Evolutionary conservation across 2,113 vertebrate species (phyloP).

Genomic region (Sander lucioperca): DNA sequence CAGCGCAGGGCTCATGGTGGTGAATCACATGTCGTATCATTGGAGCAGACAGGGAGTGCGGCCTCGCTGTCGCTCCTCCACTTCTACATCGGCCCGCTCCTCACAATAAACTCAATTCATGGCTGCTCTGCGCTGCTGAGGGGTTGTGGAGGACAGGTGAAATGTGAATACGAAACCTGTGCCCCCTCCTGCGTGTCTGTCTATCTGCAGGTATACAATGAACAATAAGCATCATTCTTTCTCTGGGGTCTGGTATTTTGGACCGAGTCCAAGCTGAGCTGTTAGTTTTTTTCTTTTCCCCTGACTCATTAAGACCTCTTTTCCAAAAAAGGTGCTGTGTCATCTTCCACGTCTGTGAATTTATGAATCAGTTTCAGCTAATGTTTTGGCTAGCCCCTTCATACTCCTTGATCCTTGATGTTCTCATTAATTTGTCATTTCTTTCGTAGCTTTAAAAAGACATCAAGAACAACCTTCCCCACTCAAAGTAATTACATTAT

Average conservation of each 20-base stretch:
- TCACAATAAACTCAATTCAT: constrained; percentile 53
- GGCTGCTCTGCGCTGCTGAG: background rate
- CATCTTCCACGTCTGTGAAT: constrained; percentile 2
- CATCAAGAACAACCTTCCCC: background rate
- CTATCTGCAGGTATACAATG: constrained; percentile 62
- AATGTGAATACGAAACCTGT: constrained; percentile 42
- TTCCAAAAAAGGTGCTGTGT: constrained; percentile 6
- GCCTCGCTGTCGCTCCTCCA: constrained; percentile 2
- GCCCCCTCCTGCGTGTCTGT: constrained; percentile 28
- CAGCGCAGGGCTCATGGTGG: background rate
- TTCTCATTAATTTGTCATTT: constrained; percentile 4
- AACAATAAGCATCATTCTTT: constrained; percentile 71
- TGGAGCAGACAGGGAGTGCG: background rate
- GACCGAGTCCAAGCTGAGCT: constrained; percentile 4
- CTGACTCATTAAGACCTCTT: constrained; percentile 13
- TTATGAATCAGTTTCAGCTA: constrained; percentile 6
- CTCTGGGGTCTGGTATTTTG: constrained; percentile 55
- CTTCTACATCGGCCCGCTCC: background rate
- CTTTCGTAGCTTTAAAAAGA: constrained; percentile 2
- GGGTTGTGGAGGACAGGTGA: constrained; percentile 56
- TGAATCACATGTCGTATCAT: constrained; percentile 1
- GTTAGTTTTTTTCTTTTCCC: background rate
- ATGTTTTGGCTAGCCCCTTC: background rate
- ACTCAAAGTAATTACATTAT: constrained; percentile 18
- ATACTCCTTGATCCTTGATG: too few species aligned